Evolutionary conservation across 2,113 vertebrate genomes (phyloP).

Genomic region (Podarcis cretensis): DNA sequence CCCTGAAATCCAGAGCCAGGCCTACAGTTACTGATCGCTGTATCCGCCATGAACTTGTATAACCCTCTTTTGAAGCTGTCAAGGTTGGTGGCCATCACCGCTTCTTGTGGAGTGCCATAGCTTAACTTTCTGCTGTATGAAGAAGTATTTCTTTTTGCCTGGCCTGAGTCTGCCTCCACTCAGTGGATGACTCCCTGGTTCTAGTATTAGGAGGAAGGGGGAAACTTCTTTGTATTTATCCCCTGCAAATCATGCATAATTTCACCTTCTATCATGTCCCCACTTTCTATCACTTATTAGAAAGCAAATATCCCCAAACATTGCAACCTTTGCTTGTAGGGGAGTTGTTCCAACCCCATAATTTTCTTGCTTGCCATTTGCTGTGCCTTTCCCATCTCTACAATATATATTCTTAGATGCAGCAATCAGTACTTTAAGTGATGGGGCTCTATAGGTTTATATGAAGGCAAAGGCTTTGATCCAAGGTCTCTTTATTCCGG

Average conservation of each 20-base stretch:
- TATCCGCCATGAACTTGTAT: not conserved
- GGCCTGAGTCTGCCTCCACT: too few relatives aligned
- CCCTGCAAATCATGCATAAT: not conserved
- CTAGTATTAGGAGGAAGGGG: too few relatives aligned
- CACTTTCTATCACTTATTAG: not conserved
- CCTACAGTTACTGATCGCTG: not conserved
- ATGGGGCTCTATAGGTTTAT: not conserved
- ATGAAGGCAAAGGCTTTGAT: not conserved
- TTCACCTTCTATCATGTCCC: not conserved
- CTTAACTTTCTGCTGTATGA: too few relatives aligned
- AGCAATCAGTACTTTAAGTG: not conserved
- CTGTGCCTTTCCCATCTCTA: not conserved
- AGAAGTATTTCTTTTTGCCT: too few relatives aligned
- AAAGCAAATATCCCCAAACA: not conserved
- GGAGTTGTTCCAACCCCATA: not conserved
- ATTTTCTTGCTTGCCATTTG: not conserved
- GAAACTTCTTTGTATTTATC: too few relatives aligned
- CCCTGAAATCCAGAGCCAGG: too few relatives aligned
- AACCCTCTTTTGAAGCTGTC: too few relatives aligned
- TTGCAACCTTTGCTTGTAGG: not conserved
- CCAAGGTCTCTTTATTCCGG: not conserved
- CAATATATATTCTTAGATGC: not conserved
- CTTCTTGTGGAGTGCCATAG: too few relatives aligned
- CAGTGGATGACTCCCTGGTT: too few relatives aligned
- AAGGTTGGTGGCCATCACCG: too few relatives aligned